Evolutionary conservation across 2,888 invertebrate genomes (phyloP), one percentile per base, ranked within the genome.

Genomic region (Patella pellucida): DNA sequence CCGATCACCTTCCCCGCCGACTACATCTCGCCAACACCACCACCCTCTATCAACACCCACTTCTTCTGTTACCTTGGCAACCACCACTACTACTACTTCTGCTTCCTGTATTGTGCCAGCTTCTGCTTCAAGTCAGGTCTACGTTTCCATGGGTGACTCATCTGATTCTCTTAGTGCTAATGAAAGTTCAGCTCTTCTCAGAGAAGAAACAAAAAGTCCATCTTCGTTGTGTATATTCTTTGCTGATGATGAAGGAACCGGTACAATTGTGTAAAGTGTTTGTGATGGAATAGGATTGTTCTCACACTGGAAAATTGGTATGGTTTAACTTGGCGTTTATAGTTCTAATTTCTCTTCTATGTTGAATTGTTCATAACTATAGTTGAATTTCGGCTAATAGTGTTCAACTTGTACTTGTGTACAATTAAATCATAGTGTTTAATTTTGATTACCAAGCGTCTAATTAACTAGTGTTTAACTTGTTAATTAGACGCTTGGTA

Each of bases 161-260:
- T 89, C 86, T 4, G 91, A 91, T 75, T 91, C 91, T 1, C 81
- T 91, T 56, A 86, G 85, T 88, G 91, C 84, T 88, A 93, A 87
- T 94, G 95, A 41, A 93, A 94, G 71, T 62, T 86, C 89, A 4
- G 89, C 91, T 1, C 82, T 92, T 52, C 84, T 92, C n/a, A 88
- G 86, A 78, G 88, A 88, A 41, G 89, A 89, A 56, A 88, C 89
- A 62, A 86, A 85, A 69, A 81, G 83, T 31, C 79, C 81, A 68
- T 86, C 87, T 7, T 85, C 87, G 11, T 77, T 88, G 51, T 83
- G 83, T 77, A 83, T 86, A 14, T 89, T 85, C 73, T 89, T 88
- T 81, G 89, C 84, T 72, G 84, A 82, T 69, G 82, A 80, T 69
- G 72, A 80, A 12, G 80, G 79, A 19, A 76, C 68, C 12, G 70